Conservation (phyloP, 2,113 vertebrate species). For the Solenodon paradoxus region DNA sequence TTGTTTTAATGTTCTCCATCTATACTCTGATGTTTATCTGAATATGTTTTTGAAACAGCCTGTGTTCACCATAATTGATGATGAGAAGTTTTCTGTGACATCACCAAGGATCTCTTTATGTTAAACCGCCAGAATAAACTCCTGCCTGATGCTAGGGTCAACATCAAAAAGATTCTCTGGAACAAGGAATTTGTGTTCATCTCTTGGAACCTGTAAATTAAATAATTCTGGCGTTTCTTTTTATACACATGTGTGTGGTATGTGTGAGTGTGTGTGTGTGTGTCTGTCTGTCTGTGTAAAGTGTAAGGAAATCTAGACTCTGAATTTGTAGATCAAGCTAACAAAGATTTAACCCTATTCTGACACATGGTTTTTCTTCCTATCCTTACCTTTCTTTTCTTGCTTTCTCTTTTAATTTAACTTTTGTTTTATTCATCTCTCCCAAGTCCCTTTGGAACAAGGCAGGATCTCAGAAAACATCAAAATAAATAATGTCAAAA, state of each 20-base stretch:
- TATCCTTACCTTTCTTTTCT: background rate
- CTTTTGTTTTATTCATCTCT: background rate
- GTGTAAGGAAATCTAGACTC: background rate
- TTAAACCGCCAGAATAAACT: background rate
- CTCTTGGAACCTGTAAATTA: background rate
- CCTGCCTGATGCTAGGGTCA: background rate
- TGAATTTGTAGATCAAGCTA: background rate
- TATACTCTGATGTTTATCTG: background rate
- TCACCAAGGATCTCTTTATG: background rate
- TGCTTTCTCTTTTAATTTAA: conserved; percentile 44
- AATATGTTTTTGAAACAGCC: background rate
- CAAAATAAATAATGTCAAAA: conserved; percentile 57
- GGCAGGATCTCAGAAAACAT: conserved; percentile 13
- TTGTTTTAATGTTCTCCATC: background rate
- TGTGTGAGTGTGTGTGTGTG: background rate
- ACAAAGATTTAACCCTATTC: background rate
- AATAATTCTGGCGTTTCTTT: too few relatives aligned
- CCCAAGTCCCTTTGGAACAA: background rate
- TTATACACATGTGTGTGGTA: too few relatives aligned
- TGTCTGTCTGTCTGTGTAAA: background rate
- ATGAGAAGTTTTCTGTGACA: background rate
- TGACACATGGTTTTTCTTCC: background rate
- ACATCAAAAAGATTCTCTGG: background rate
- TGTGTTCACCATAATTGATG: background rate
- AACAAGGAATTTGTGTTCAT: background rate